These are phyloP conservation scores for Phallusia fumigata DNA, from an alignment of 23 tunicate species.

Conservation along the genomic window DNA sequence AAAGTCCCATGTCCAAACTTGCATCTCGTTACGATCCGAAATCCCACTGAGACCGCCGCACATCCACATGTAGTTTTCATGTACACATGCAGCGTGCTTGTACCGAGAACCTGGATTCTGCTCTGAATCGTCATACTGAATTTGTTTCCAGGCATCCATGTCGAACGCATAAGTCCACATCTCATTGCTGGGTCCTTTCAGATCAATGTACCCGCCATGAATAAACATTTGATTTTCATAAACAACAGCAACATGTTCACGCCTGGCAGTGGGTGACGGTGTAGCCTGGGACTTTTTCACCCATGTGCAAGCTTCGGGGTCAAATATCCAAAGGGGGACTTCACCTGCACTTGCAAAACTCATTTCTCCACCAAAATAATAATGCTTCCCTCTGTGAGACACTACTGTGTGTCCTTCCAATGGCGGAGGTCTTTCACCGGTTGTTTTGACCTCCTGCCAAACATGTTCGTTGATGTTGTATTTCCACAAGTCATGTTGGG, in stretches of 20 bases:
- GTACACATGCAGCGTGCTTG: slow-evolving; percentile 68
- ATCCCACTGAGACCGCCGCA: slow-evolving; percentile 84
- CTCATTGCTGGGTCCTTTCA: slow-evolving; percentile 68
- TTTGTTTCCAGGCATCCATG: slow-evolving; percentile 32
- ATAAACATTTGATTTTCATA: slow-evolving; percentile 52
- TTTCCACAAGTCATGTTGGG: slow-evolving; percentile 67
- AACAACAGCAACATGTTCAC: slow-evolving; percentile 71
- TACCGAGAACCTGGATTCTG: slow-evolving; percentile 45
- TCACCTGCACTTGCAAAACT: slow-evolving; percentile 76
- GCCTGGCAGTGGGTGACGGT: slow-evolving; percentile 55
- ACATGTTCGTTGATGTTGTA: slow-evolving; percentile 29
- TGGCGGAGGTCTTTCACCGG: slow-evolving; percentile 46
- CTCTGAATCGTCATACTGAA: not conserved
- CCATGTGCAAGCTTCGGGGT: slow-evolving; percentile 34
- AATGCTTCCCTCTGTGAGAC: slow-evolving; percentile 33
- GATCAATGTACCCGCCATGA: slow-evolving; percentile 82
- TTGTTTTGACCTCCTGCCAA: slow-evolving; percentile 43
- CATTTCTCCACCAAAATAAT: slow-evolving; percentile 84
- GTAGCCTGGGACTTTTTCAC: slow-evolving; percentile 16
- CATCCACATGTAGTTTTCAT: slow-evolving; percentile 64
- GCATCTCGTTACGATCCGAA: slow-evolving; percentile 45
- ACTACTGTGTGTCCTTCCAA: slow-evolving; percentile 86
- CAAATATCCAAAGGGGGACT: slow-evolving; percentile 70
- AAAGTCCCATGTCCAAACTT: slow-evolving; percentile 64
- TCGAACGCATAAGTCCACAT: slow-evolving; percentile 66